Base-by-base conservation (phyloP, 1,140 invertebrate species). In the Chironomus striatipennis region DNA sequence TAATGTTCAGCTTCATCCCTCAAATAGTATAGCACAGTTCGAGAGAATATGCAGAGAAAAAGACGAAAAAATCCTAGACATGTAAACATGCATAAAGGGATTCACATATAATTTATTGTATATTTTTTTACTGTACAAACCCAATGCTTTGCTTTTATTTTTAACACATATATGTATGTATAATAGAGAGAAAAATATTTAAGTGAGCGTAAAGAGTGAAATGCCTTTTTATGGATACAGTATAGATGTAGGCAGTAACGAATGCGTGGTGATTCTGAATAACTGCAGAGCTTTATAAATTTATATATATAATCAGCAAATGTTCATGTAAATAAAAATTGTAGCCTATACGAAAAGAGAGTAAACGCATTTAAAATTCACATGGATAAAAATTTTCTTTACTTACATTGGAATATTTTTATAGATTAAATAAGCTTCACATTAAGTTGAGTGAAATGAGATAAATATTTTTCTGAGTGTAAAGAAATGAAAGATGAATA, bases 31-130 rank as follows among this genome's bases (percentile, higher is more conserved):
- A 57, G 47, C 12, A 57, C 15, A 57, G 47, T 12, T 57, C 47
- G 12, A 5, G 9, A n/a, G 12, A 57, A 57, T n/a, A 57, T n/a
- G 5, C 5, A 57, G n/a, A 57, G 12, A 57, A 15, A 8, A 15
- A 47, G 43, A 34, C 43, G 15, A 15, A 47, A 47, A n/a, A 57
- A 57, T 57, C 47, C 47, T 57, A 57, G 47, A 57, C 47, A 57
- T 57, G 47, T 57, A n/a, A n/a, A 57, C 47, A 57, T 57, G 47
- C 47, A 57, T 57, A 57, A 12, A 57, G 47, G 47, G 47, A 57
- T 57, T 57, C 47, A 57, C 47, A 57, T 57, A 57, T 57, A 57
- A 57, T 57, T 57, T 57, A 57, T 57, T 57, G n/a, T 57, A 57
- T 47, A 12, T 57, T 57, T 57, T 57, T 57, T 57, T n/a, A n/a